Evolutionary conservation across 2,888 invertebrate species (phyloP).

Genomic region (Lordiphosa fenestrarum): DNA sequence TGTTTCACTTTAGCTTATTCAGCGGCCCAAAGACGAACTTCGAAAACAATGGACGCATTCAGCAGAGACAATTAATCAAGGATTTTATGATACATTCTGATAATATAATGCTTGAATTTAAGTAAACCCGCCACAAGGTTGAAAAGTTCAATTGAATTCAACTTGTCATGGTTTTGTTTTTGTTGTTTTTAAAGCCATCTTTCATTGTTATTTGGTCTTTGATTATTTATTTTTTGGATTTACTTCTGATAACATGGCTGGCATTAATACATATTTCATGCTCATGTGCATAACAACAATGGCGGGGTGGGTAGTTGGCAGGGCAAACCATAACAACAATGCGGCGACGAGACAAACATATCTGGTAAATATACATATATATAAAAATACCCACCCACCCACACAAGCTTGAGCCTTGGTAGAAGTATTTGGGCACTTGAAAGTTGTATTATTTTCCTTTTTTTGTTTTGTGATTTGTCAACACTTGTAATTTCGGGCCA

Average conservation of each 20-base stretch:
- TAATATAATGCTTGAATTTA: too few species aligned
- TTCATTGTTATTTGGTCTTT: slow-evolving; percentile 13
- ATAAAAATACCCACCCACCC: slow-evolving; percentile 4
- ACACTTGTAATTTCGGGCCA: slow-evolving; percentile 6
- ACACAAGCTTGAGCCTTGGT: slow-evolving; percentile 24
- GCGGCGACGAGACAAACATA: slow-evolving; percentile 15
- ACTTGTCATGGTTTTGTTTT: slow-evolving; percentile 1
- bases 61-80: too few species aligned
- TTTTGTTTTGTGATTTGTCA: not conserved
- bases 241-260: slow-evolving; percentile 19
- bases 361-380: slow-evolving; percentile 3
- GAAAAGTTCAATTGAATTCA: not conserved
- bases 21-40: too few species aligned
- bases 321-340: slow-evolving; percentile 12
- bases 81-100: too few species aligned
- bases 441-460: slow-evolving; percentile 21
- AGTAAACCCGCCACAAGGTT: too few species aligned
- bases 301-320: not conserved
- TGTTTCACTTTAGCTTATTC: too few species aligned
- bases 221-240: slow-evolving; percentile 8
- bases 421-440: slow-evolving; percentile 54
- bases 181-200: not conserved
- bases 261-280: slow-evolving; percentile 53
- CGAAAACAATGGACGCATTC: too few species aligned
- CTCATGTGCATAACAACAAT: slow-evolving; percentile 51